Percentiles rank a stretch among this genome's conserved stretches.
phyloP scores from a whole-genome alignment of 2,113 vertebrate species.

The Thalassarche chlororhynchos region DNA sequence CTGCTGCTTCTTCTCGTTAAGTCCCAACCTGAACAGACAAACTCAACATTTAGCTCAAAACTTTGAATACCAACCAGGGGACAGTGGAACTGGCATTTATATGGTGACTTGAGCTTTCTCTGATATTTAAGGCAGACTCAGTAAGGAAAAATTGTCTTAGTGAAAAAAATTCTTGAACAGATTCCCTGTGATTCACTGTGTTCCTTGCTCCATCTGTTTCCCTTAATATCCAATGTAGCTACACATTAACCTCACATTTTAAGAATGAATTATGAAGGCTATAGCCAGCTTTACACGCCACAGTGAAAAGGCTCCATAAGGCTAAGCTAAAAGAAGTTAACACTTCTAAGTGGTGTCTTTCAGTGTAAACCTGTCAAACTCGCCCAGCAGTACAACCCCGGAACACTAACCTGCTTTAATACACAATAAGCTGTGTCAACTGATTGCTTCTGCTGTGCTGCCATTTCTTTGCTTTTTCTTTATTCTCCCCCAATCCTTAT shows the following conservation, averaged over 20 bases:
- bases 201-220: slow-evolving; percentile 64
- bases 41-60: background rate
- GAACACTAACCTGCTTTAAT: background rate
- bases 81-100: background rate
- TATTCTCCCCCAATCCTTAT: background rate
- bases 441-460: background rate
- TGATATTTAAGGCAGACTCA: slow-evolving; percentile 27
- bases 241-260: slow-evolving; percentile 49
- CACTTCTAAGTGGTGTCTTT: slow-evolving; percentile 36
- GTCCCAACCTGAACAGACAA: background rate
- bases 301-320: slow-evolving; percentile 32
- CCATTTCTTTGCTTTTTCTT: background rate
- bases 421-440: background rate
- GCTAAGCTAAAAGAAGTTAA: slow-evolving; percentile 20
- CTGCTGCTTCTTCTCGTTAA: background rate
- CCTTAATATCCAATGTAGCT: slow-evolving; percentile 12
- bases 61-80: background rate
- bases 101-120: background rate
- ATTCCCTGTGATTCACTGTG: slow-evolving; percentile 54
- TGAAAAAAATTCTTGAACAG: slow-evolving; percentile 50
- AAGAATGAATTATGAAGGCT: slow-evolving; percentile 54
- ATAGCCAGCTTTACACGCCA: background rate
- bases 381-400: background rate
- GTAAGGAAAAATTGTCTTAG: background rate
- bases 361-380: background rate